Conservation (phyloP, 2,888 invertebrate species). For the Lumbricus terrestris region DNA sequence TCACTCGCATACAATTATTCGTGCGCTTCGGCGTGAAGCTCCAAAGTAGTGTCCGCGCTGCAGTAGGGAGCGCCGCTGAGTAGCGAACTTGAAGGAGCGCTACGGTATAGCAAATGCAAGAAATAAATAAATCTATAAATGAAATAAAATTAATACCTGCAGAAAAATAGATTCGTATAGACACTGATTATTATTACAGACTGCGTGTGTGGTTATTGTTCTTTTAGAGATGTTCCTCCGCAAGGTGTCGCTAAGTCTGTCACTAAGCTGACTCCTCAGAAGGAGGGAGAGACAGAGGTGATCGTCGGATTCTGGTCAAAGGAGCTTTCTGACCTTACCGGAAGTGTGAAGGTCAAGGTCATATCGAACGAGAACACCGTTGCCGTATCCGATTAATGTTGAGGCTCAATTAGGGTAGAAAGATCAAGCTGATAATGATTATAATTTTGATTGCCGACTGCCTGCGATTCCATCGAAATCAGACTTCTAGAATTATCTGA, state of each 20-base stretch:
- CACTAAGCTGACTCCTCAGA: slow-evolving; percentile 29
- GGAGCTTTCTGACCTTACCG: slow-evolving; percentile 31
- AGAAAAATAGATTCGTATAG: too few species aligned
- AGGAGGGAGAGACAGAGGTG: slow-evolving; percentile 31
- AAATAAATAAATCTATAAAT: too few species aligned
- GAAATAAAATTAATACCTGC: background rate
- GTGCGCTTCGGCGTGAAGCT: too few species aligned
- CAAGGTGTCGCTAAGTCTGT: background rate
- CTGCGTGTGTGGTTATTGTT: background rate
- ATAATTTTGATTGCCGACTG: background rate
- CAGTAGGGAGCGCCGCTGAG: too few species aligned
- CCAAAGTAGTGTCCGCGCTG: too few species aligned
- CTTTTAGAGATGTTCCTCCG: background rate
- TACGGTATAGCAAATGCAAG: too few species aligned
- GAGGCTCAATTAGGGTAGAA: too few species aligned
- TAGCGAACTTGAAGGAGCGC: too few species aligned
- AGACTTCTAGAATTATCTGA: background rate
- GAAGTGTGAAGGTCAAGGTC: slow-evolving; percentile 21
- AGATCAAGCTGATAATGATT: too few species aligned
- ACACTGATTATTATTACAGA: too few species aligned
- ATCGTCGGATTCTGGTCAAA: slow-evolving; percentile 35
- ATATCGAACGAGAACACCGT: background rate
- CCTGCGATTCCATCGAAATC: background rate
- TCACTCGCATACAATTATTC: too few species aligned
- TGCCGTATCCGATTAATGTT: background rate